Percentiles rank a stretch among this genome's conserved stretches.
These are phyloP conservation scores for Porites divaricata DNA, from an alignment of 92 coral and sea anemone species.

Conservation along the genomic window DNA sequence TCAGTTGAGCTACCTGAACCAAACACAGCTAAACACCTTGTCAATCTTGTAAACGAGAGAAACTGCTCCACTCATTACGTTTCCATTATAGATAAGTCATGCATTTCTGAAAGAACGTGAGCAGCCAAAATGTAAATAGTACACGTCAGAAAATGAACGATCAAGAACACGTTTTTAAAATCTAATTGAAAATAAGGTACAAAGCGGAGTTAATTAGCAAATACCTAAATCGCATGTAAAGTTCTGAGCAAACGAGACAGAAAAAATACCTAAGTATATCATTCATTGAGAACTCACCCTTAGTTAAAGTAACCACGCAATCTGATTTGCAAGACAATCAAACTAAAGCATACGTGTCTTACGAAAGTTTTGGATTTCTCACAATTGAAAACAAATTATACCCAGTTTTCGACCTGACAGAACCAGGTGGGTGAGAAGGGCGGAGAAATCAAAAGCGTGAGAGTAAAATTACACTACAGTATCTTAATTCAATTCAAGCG, in stretches of 20 bases:
- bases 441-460: too few relatives aligned
- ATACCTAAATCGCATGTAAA: too few relatives aligned
- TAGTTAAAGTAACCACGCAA: conserved; percentile 10
- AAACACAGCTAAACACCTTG: too few relatives aligned
- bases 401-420: too few relatives aligned
- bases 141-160: neutral
- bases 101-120: neutral
- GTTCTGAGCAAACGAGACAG: neutral
- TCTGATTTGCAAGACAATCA: conserved; percentile 1
- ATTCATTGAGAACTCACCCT: conserved; percentile 1
- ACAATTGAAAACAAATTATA: too few relatives aligned
- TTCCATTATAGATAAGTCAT: neutral
- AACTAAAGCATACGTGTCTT: conserved; percentile 25
- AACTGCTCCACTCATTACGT: neutral
- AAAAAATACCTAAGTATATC: neutral
- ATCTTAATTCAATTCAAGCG: too few relatives aligned
- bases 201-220: too few relatives aligned
- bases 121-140: neutral
- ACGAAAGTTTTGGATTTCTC: neutral
- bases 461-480: too few relatives aligned
- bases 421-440: too few relatives aligned
- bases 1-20: neutral
- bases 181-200: too few relatives aligned
- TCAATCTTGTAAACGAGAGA: neutral
- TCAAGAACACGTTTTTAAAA: too few relatives aligned